Percentiles rank a stretch among this genome's conserved stretches.
phyloP scores from a whole-genome alignment of 2,888 invertebrate species.

The Troilus luridus region DNA sequence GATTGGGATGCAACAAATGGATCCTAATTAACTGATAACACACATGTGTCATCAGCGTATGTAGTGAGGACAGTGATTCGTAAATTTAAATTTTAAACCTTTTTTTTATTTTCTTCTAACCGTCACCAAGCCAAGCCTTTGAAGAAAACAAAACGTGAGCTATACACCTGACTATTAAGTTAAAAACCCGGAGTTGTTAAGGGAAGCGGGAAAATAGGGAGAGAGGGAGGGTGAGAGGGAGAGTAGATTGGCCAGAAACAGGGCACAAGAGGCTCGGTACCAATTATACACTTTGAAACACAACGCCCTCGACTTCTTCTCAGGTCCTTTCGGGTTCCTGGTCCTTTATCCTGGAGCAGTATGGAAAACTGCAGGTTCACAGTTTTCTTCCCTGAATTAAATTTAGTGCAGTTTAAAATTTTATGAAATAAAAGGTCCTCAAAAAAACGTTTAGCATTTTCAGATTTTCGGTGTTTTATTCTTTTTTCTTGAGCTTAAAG shows the following conservation, averaged over 20 bases:
- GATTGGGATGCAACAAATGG: too few relatives aligned
- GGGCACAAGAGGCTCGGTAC: not conserved
- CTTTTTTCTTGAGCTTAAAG: too few relatives aligned
- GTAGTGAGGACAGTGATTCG: too few relatives aligned
- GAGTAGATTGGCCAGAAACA: not conserved
- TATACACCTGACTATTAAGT: not conserved
- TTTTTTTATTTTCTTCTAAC: too few relatives aligned
- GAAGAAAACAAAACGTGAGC: not conserved
- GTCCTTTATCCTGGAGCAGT: not conserved
- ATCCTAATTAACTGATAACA: too few relatives aligned
- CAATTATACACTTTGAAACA: slow-evolving; percentile 25
- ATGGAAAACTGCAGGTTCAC: not conserved
- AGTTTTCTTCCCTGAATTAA: not conserved
- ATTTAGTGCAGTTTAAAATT: not conserved
- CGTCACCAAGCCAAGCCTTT: not conserved
- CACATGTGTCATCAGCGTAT: too few relatives aligned
- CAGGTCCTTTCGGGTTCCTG: not conserved
- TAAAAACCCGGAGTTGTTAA: not conserved
- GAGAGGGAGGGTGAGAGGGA: not conserved
- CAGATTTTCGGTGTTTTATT: too few relatives aligned
- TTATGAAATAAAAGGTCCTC: not conserved
- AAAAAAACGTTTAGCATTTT: too few relatives aligned
- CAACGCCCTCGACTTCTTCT: not conserved
- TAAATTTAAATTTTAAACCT: too few relatives aligned
- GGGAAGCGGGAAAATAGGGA: not conserved